A percentile compares a stretch with the other conserved stretches of the same genome.
Evolutionary conservation across 92 coral and sea anemone species (phyloP).

Genomic region (Zoanthus sansibaricus): DNA sequence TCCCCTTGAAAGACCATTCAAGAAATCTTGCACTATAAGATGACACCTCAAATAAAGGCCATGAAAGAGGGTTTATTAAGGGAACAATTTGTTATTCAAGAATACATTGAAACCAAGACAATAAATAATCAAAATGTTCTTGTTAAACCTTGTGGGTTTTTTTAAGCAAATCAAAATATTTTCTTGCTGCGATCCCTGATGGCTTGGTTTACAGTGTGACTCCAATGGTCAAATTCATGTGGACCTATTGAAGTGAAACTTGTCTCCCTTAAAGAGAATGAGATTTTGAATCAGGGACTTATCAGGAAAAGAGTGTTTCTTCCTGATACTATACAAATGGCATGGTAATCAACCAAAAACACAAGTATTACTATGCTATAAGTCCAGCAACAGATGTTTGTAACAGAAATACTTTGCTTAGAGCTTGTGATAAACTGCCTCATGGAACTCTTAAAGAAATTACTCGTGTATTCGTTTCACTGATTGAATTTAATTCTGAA

Average conservation of each 20-base stretch:
- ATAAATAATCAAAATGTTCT: slow-evolving; percentile 1
- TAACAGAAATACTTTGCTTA: slow-evolving; percentile 36
- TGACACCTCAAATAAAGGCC: slow-evolving; percentile 35
- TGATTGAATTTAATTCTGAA: slow-evolving; percentile 23
- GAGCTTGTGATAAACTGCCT: slow-evolving; percentile 44
- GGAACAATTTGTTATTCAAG: slow-evolving; percentile 23
- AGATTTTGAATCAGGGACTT: slow-evolving; percentile 45
- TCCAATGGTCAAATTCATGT: slow-evolving; percentile 16
- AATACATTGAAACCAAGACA: slow-evolving; percentile 32
- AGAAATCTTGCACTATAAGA: slow-evolving; percentile 52
- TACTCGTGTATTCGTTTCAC: slow-evolving; percentile 31
- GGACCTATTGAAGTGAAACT: slow-evolving; percentile 47
- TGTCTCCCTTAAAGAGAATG: slow-evolving; percentile 29
- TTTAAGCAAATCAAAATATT: slow-evolving; percentile 59
- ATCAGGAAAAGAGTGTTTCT: slow-evolving; percentile 46
- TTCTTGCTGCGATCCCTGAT: slow-evolving; percentile 71
- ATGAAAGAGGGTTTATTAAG: slow-evolving; percentile 55
- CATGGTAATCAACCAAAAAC: slow-evolving; percentile 34
- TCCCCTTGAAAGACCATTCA: slow-evolving; percentile 65
- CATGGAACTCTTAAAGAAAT: slow-evolving; percentile 34
- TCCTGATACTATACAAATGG: slow-evolving; percentile 13
- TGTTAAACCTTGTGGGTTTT: slow-evolving; percentile 56
- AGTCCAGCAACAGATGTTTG: slow-evolving; percentile 62
- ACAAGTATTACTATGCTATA: slow-evolving; percentile 44
- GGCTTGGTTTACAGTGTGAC: slow-evolving; percentile 54